These are phyloP conservation scores for Brachypalpus laphriformis DNA, from an alignment of 2,888 invertebrate species.

Conservation along the genomic window DNA sequence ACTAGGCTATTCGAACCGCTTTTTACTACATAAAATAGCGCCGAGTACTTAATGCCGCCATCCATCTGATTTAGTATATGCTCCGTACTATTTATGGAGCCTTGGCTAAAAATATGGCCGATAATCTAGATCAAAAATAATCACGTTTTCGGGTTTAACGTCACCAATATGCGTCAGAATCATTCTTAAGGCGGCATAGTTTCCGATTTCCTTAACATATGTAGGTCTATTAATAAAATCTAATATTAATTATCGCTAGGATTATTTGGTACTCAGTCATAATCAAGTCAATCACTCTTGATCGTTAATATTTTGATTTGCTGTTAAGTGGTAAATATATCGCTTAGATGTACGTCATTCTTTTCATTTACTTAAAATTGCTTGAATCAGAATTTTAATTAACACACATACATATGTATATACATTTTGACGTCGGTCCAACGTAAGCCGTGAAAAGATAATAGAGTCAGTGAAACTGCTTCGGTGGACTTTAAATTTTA, in stretches of 20 bases:
- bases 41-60: background rate
- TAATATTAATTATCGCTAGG: background rate
- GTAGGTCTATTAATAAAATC: background rate
- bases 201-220: background rate
- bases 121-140: background rate
- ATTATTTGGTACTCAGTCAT: background rate
- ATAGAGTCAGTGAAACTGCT: background rate
- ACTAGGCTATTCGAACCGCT: background rate
- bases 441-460: background rate
- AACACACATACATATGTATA: background rate
- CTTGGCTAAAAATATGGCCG: background rate
- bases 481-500: background rate
- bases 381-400: slow-evolving; percentile 1
- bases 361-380: background rate
- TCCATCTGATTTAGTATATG: background rate
- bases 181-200: background rate
- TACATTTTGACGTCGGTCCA: slow-evolving; percentile 1
- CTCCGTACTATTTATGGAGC: background rate
- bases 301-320: slow-evolving; percentile 4
- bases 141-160: background rate
- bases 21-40: background rate
- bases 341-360: slow-evolving; percentile 17
- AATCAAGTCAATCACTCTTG: slow-evolving; percentile 8
- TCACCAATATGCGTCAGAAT: slow-evolving; percentile 20
- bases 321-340: slow-evolving; percentile 1